phyloP scores from a whole-genome alignment of 2,888 invertebrate genomes.

The Drosophila borborema region DNA sequence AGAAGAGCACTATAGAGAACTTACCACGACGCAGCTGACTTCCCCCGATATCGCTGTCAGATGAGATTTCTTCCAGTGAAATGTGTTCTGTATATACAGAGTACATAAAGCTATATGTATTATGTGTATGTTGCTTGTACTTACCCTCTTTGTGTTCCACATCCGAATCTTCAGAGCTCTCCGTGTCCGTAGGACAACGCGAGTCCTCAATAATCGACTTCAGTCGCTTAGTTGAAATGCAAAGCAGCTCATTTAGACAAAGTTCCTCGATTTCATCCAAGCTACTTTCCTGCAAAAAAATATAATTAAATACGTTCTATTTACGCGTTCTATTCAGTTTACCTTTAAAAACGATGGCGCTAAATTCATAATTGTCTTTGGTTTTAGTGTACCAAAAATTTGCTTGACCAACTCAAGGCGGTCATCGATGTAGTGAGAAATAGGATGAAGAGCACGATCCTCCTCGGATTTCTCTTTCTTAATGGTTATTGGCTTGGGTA shows the following conservation, averaged over 20 bases:
- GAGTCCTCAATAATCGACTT: slow-evolving; percentile 86
- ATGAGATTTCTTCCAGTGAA: slow-evolving; percentile 88
- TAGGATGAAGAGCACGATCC: slow-evolving; percentile 86
- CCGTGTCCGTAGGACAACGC: slow-evolving; percentile 85
- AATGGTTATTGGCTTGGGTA: slow-evolving; percentile 83
- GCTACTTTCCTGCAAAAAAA: slow-evolving; percentile 66
- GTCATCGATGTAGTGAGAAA: slow-evolving; percentile 87
- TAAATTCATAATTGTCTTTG: slow-evolving; percentile 87
- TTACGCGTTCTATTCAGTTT: neutral
- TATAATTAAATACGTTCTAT: fast-evolving
- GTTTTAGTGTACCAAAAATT: slow-evolving; percentile 87
- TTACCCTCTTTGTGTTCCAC: slow-evolving; percentile 82
- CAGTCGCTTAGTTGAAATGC: slow-evolving; percentile 88
- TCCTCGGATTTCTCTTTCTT: slow-evolving; percentile 84
- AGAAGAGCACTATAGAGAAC: slow-evolving; percentile 4
- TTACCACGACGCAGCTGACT: slow-evolving; percentile 60
- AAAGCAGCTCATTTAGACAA: slow-evolving; percentile 88
- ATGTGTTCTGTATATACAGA: slow-evolving; percentile 86
- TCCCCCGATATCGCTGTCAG: slow-evolving; percentile 83
- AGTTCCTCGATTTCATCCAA: slow-evolving; percentile 87
- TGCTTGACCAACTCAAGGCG: slow-evolving; percentile 88
- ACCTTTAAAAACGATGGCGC: slow-evolving; percentile 86
- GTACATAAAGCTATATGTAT: neutral
- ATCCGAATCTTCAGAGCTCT: slow-evolving; percentile 84
- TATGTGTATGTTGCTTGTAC: neutral